Conservation (phyloP, 1,140 invertebrate species). For the Copidosoma floridanum region DNA sequence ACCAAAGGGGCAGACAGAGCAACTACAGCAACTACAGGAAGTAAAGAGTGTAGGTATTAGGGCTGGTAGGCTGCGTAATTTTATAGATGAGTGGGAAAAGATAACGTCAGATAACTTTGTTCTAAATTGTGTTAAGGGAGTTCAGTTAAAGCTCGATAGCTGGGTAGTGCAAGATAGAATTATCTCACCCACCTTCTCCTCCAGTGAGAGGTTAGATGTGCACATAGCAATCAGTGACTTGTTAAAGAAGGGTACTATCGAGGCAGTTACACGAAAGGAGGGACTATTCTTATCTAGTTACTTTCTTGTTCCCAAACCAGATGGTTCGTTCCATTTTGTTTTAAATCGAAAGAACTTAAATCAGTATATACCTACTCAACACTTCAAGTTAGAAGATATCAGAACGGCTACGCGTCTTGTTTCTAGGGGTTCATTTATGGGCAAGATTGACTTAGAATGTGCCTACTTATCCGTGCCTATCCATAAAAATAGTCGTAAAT, state of each 20-base stretch:
- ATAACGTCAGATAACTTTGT: slow-evolving; percentile 25
- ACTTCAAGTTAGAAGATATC: slow-evolving; percentile 29
- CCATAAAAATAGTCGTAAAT: neutral
- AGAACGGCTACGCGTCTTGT: slow-evolving; percentile 15
- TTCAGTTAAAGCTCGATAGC: slow-evolving; percentile 24
- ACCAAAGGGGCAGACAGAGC: too few species aligned
- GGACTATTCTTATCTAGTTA: slow-evolving; percentile 21
- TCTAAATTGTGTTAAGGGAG: slow-evolving; percentile 22
- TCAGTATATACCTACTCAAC: slow-evolving; percentile 14
- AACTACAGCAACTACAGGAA: neutral
- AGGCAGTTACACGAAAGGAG: neutral
- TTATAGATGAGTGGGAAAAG: slow-evolving; percentile 24
- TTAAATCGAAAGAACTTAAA: slow-evolving; percentile 22
- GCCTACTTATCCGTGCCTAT: slow-evolving; percentile 16
- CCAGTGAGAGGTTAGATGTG: neutral
- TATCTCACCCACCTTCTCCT: neutral
- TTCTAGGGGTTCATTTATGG: slow-evolving; percentile 13
- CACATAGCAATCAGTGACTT: neutral
- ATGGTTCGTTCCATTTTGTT: slow-evolving; percentile 16
- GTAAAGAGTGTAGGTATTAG: slow-evolving; percentile 23
- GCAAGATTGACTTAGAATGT: slow-evolving; percentile 15
- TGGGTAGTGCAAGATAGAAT: neutral
- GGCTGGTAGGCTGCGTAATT: slow-evolving; percentile 28
- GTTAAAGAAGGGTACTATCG: slow-evolving; percentile 15
- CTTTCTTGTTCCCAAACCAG: slow-evolving; percentile 14